These are phyloP conservation scores for Pionites leucogaster DNA, from an alignment of 2,113 vertebrate genomes.

Conservation along the genomic window DNA sequence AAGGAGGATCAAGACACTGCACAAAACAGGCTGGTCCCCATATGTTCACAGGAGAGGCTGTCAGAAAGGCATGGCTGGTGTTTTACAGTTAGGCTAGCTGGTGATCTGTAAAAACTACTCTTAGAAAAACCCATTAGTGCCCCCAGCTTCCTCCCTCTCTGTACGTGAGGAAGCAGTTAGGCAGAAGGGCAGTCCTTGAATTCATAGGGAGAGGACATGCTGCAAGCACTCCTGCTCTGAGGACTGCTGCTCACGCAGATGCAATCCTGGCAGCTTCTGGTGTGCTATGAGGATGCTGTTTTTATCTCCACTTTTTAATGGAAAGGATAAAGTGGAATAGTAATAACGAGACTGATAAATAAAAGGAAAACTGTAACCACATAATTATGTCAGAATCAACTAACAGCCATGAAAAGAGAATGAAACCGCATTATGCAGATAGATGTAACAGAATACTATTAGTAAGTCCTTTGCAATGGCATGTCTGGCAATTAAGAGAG, in stretches of 20 bases:
- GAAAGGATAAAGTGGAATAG: background rate
- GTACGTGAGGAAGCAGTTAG: background rate
- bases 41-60: accelerated
- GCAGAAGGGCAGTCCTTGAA: background rate
- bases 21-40: background rate
- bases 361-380: slow-evolving; percentile 47
- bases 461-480: background rate
- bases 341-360: slow-evolving; percentile 36
- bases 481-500: slow-evolving; percentile 36
- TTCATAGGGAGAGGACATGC: background rate
- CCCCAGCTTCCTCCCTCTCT: background rate
- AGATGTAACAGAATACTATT: slow-evolving; percentile 40
- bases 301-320: background rate
- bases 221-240: background rate
- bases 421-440: slow-evolving; percentile 55
- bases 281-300: background rate
- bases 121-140: background rate
- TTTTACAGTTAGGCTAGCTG: background rate
- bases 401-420: slow-evolving; percentile 38
- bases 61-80: accelerated
- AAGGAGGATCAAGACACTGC: accelerated
- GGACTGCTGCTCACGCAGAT: background rate
- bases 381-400: slow-evolving; percentile 55
- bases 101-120: background rate
- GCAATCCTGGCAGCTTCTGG: background rate